A percentile compares a stretch with the other conserved stretches of the same genome.
These are phyloP conservation scores for Rapana venosa DNA, from an alignment of 2,888 invertebrate genomes.

Conservation along the genomic window DNA sequence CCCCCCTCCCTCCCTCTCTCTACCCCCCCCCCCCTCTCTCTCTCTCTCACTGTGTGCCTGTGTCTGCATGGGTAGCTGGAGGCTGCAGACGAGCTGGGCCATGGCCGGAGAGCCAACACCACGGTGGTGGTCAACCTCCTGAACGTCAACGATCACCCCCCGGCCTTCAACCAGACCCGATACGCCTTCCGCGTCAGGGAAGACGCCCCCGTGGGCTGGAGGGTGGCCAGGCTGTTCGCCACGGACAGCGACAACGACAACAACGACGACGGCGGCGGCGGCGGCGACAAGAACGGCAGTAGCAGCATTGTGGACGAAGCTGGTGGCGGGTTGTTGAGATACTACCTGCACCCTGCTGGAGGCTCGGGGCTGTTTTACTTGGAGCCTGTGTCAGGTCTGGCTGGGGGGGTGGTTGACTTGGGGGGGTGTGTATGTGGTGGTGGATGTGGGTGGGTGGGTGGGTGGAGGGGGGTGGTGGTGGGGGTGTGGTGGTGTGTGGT, in stretches of 20 bases:
- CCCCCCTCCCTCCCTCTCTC: background rate
- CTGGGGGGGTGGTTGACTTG: background rate
- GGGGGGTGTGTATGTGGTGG: background rate
- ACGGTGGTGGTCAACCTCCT: conserved; percentile 46
- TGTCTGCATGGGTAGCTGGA: conserved; percentile 44
- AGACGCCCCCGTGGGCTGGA: conserved; percentile 24
- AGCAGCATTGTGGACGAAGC: conserved; percentile 22
- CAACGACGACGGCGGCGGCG: conserved; percentile 20
- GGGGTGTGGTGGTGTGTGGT: too few species aligned
- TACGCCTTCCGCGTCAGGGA: conserved; percentile 47
- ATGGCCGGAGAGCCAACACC: conserved; percentile 39
- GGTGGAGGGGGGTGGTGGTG: background rate
- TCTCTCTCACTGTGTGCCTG: background rate
- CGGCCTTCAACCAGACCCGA: conserved; percentile 35
- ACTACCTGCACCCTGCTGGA: conserved; percentile 48
- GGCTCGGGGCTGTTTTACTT: conserved; percentile 55
- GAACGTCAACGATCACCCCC: conserved; percentile 52
- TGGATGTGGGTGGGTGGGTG: background rate
- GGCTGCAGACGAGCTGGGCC: conserved; percentile 49
- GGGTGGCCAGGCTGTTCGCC: conserved; percentile 55
- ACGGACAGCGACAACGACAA: conserved; percentile 52
- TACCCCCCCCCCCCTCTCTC: background rate
- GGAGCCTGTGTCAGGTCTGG: conserved; percentile 52
- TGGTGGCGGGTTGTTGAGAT: conserved; percentile 40
- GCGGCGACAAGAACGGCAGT: conserved; percentile 13